A percentile compares a stretch with the other conserved stretches of the same genome.
phyloP scores from a whole-genome alignment of 2,797 vertebrate genomes.

The Sebastes ruberrimus region DNA sequence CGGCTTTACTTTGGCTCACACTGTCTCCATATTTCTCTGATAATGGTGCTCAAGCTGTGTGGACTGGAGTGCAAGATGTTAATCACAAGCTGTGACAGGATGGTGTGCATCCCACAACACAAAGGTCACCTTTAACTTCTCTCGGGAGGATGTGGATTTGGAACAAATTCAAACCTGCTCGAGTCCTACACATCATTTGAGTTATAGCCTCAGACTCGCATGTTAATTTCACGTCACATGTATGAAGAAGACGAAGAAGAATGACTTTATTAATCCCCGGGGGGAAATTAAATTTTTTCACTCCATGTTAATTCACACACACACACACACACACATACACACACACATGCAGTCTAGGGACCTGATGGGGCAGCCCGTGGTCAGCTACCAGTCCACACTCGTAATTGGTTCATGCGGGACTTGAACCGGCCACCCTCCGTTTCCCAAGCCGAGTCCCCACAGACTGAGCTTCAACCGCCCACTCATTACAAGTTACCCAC shows the following conservation, averaged over 20 bases:
- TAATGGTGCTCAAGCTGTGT: slow-evolving; percentile 10
- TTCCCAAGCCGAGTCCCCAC: too few relatives aligned
- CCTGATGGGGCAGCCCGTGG: too few relatives aligned
- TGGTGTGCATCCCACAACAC: background rate
- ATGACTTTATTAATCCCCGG: background rate
- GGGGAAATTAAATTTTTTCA: background rate
- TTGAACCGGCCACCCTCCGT: too few relatives aligned
- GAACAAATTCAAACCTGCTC: background rate
- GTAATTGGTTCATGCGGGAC: too few relatives aligned
- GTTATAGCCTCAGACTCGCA: background rate
- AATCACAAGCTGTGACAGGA: background rate
- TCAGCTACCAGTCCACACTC: too few relatives aligned
- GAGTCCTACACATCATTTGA: background rate
- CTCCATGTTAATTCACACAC: background rate
- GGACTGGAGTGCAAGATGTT: slow-evolving; percentile 1
- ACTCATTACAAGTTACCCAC: too few relatives aligned
- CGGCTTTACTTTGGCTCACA: background rate
- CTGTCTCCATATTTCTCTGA: background rate
- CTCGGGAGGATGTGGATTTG: background rate
- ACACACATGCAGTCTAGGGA: too few relatives aligned
- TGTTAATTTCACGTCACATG: background rate
- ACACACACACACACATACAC: background rate
- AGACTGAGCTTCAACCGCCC: too few relatives aligned
- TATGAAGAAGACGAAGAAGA: background rate
- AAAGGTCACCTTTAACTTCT: slow-evolving; percentile 31